phyloP scores from a whole-genome alignment of 1,140 invertebrate species.

The Atta cephalotes region DNA sequence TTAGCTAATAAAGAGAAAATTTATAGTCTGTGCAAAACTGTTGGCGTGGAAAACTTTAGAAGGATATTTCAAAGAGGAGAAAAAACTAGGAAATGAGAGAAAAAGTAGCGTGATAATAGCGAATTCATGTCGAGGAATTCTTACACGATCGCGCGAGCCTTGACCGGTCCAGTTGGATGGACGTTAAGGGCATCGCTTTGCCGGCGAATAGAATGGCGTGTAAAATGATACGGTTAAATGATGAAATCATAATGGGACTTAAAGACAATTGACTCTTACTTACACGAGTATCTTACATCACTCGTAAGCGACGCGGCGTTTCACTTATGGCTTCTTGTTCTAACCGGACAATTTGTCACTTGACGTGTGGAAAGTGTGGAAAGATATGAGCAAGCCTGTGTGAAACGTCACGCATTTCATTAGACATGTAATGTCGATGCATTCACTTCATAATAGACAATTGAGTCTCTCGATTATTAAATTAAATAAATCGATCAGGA shows the following conservation, averaged over 20 bases:
- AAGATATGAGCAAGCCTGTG: background rate
- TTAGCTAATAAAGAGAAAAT: background rate
- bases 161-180: slow-evolving; percentile 35
- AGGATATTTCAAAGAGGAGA: background rate
- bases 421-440: background rate
- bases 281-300: slow-evolving; percentile 58
- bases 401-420: background rate
- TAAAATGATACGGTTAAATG: slow-evolving; percentile 51
- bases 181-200: slow-evolving; percentile 44
- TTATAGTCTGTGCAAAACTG: background rate
- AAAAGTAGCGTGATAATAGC: slow-evolving; percentile 37
- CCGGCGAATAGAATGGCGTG: background rate
- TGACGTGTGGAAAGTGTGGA: slow-evolving; percentile 44
- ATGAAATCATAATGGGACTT: slow-evolving; percentile 63
- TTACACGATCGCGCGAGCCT: slow-evolving; percentile 40
- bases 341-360: slow-evolving; percentile 66
- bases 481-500: background rate
- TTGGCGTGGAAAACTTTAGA: background rate
- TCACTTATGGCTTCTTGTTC: slow-evolving; percentile 69
- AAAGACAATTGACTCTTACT: slow-evolving; percentile 54
- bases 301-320: slow-evolving; percentile 56
- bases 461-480: background rate
- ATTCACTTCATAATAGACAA: background rate
- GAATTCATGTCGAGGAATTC: slow-evolving; percentile 49
- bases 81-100: background rate